phyloP scores from a whole-genome alignment of 2,888 invertebrate genomes.

The Caenorhabditis zanzibari region DNA sequence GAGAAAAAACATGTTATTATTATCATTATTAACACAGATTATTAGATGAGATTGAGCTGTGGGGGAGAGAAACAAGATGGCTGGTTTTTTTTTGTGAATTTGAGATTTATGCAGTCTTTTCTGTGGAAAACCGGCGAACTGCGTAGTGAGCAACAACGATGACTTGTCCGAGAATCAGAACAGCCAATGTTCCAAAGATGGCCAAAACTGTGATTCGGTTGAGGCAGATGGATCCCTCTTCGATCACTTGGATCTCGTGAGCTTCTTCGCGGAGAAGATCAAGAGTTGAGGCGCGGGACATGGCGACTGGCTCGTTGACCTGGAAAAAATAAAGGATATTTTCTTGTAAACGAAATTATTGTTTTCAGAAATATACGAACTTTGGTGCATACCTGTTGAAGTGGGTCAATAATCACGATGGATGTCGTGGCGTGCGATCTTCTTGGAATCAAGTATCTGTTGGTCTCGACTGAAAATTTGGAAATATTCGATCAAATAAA shows the following conservation, averaged over 20 bases:
- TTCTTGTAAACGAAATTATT: background rate
- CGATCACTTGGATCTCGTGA: slow-evolving; percentile 62
- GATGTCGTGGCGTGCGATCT: slow-evolving; percentile 80
- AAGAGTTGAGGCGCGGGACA: slow-evolving; percentile 70
- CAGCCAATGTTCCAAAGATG: slow-evolving; percentile 79
- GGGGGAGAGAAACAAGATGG: slow-evolving; percentile 29
- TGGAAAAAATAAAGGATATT: slow-evolving; percentile 35
- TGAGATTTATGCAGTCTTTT: slow-evolving; percentile 38
- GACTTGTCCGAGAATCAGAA: slow-evolving; percentile 78
- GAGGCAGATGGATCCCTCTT: slow-evolving; percentile 73
- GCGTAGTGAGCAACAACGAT: slow-evolving; percentile 78
- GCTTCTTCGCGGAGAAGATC: slow-evolving; percentile 71
- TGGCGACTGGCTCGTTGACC: slow-evolving; percentile 78
- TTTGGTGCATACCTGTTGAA: slow-evolving; percentile 76
- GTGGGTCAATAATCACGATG: slow-evolving; percentile 82
- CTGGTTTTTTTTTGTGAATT: background rate
- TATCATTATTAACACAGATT: slow-evolving; percentile 34
- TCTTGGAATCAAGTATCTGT: slow-evolving; percentile 81
- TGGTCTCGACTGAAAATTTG: slow-evolving; percentile 80
- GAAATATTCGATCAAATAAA: background rate
- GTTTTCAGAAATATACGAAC: slow-evolving; percentile 5
- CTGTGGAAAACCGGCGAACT: slow-evolving; percentile 61
- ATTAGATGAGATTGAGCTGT: slow-evolving; percentile 47
- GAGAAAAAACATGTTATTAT: background rate
- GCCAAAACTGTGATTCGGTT: slow-evolving; percentile 75